A percentile compares a stretch with the other conserved stretches of the same genome.
Conservation (phyloP, 2,113 vertebrate genomes). For the Myrmecophaga tridactyla region DNA sequence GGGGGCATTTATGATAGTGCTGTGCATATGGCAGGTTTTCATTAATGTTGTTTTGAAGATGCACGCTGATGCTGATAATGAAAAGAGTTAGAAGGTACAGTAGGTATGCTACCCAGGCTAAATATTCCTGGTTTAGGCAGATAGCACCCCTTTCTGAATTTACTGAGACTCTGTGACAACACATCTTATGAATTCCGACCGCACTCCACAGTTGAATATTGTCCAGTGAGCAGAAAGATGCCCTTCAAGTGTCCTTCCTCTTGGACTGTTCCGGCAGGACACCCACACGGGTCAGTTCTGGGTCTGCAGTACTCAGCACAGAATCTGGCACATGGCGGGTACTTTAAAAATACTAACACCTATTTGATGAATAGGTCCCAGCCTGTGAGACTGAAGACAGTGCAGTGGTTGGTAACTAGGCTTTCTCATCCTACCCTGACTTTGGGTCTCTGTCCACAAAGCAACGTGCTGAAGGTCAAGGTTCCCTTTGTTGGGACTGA, state of each 20-base stretch:
- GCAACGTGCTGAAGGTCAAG: background rate
- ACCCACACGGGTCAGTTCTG: too few species aligned
- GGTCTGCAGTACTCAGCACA: background rate
- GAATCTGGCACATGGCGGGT: background rate
- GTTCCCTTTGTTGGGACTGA: background rate
- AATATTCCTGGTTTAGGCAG: background rate
- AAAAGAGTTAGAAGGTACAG: fast-evolving
- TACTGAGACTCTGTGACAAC: background rate
- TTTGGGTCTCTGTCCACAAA: background rate
- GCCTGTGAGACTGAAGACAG: background rate
- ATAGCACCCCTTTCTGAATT: background rate
- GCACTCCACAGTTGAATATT: background rate
- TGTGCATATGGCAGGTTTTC: background rate
- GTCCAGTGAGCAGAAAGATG: background rate
- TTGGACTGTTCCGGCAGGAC: background rate
- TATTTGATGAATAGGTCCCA: background rate
- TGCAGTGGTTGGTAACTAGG: background rate
- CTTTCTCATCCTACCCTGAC: background rate
- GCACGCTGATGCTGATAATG: background rate
- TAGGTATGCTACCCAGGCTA: background rate
- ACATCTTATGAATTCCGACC: background rate
- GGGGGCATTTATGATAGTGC: background rate
- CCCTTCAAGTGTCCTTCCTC: background rate
- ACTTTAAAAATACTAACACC: background rate
- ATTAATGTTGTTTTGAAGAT: background rate